Percentiles rank a stretch among this genome's conserved stretches.
phyloP scores from a whole-genome alignment of 2,797 vertebrate species.

The Heliangelus exortis region DNA sequence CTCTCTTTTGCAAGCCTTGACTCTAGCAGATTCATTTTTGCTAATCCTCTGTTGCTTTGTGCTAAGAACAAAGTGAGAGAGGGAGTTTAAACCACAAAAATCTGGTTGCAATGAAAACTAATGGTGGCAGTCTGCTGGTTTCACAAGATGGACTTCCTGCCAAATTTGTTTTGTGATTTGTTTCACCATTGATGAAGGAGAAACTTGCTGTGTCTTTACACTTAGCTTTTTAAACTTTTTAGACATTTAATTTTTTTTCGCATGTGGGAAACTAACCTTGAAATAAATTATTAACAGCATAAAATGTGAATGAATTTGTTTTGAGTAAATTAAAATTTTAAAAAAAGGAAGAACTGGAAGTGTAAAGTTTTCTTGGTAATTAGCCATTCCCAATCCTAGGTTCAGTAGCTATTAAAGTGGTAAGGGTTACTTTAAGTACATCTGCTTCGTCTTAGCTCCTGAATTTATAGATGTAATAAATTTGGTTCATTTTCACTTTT shows the following conservation, averaged over 20 bases:
- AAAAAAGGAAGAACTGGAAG: accelerated
- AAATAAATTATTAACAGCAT: neutral
- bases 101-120: neutral
- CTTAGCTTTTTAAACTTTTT: neutral
- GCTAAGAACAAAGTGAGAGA: neutral
- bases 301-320: neutral
- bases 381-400: neutral
- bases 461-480: neutral
- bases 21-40: neutral
- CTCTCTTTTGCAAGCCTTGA: neutral
- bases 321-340: neutral
- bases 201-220: neutral
- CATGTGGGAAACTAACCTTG: neutral
- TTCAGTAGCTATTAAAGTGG: neutral
- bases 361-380: neutral
- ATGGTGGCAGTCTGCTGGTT: neutral
- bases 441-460: neutral
- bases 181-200: neutral
- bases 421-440: neutral
- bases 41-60: neutral
- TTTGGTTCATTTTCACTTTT: neutral
- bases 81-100: neutral
- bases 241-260: accelerated
- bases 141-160: neutral
- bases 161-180: neutral